Evolutionary conservation across 2,113 vertebrate genomes (phyloP).

Genomic region (Elephantulus edwardii): DNA sequence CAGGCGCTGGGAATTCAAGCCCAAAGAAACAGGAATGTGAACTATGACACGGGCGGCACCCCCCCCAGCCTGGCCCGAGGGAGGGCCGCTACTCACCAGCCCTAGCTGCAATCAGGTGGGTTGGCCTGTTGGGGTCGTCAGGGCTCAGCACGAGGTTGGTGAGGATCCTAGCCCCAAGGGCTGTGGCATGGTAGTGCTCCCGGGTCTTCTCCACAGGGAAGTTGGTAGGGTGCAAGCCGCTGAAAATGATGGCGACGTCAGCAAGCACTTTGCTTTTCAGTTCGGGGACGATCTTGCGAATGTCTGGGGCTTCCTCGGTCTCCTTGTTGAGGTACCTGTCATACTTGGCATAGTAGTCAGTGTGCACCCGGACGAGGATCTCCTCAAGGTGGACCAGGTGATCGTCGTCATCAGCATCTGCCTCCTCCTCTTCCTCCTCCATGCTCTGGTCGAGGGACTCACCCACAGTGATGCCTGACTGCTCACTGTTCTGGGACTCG

Average conservation of each 20-base stretch:
- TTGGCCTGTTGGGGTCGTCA: conserved; percentile 88
- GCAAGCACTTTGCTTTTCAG: conserved; percentile 92
- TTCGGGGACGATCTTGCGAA: conserved; percentile 95
- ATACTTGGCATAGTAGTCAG: conserved; percentile 93
- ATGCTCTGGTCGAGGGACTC: conserved; percentile 95
- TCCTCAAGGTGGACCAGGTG: conserved; percentile 97
- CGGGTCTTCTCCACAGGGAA: conserved; percentile 95
- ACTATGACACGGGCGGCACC: background rate
- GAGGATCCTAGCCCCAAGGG: conserved; percentile 92
- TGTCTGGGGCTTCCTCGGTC: conserved; percentile 89
- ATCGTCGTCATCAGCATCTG: conserved; percentile 91
- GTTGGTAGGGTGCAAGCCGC: conserved; percentile 95
- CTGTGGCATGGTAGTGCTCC: conserved; percentile 94
- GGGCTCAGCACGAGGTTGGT: conserved; percentile 87
- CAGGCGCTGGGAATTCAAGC: too few relatives aligned
- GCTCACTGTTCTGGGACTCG: conserved; percentile 96
- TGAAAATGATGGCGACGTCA: conserved; percentile 91
- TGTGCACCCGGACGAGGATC: conserved; percentile 94
- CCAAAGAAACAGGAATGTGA: background rate
- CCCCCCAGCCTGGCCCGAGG: background rate
- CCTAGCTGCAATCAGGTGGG: conserved; percentile 94
- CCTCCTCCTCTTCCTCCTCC: conserved; percentile 91
- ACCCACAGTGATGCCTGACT: conserved; percentile 93
- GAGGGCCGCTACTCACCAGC: conserved; percentile 86
- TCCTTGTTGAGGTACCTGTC: conserved; percentile 89